Evolutionary conservation across 2,797 vertebrate genomes (phyloP).

Genomic region (Pangasius djambal): DNA sequence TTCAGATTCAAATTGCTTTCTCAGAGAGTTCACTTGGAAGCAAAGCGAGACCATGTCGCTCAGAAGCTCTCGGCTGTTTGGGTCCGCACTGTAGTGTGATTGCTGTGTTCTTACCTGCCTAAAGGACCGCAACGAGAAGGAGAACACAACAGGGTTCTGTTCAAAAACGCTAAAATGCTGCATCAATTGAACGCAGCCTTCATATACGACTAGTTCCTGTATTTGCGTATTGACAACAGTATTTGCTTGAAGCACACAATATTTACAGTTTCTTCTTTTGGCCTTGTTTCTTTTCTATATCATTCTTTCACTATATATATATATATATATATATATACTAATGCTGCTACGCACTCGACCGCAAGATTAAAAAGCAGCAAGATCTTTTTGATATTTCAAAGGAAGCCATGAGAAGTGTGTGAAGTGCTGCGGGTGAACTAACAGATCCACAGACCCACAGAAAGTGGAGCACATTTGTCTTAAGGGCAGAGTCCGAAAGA

Average conservation of each 20-base stretch:
- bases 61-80: not conserved
- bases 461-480: constrained; percentile 20
- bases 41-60: not conserved
- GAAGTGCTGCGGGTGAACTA: not conserved
- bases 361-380: not conserved
- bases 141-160: not conserved
- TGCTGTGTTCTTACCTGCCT: not conserved
- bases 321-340: too few relatives aligned
- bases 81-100: not conserved
- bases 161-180: not conserved
- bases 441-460: not conserved
- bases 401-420: not conserved
- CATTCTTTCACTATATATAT: not conserved
- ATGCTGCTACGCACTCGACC: not conserved
- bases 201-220: not conserved
- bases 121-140: not conserved
- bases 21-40: not conserved
- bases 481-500: constrained; percentile 6
- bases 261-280: not conserved
- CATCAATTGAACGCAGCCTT: not conserved
- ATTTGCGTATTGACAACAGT: not conserved
- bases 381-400: not conserved
- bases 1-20: not conserved
- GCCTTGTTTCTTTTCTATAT: not conserved
- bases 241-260: not conserved